Base-by-base conservation (phyloP, 2,797 vertebrate genomes). In the Karalla daura region DNA sequence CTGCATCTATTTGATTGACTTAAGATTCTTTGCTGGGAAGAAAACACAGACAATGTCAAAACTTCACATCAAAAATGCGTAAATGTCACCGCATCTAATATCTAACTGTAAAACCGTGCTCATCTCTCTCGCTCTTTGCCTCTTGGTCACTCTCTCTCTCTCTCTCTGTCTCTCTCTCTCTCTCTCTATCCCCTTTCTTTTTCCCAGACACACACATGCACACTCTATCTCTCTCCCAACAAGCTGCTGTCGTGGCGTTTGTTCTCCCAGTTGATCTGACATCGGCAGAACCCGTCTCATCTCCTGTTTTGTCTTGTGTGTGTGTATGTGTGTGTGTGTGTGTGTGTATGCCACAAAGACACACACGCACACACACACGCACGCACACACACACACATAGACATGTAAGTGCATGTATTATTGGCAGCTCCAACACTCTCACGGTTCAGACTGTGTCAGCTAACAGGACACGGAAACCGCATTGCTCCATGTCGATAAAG, bases 221-320 rank as follows among this genome's bases (percentile, higher is more conserved):
- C 25, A 67, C 32, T 64, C 28, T 67, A 54, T 69, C 62, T 49
- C 63, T 2, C 4, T 56, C n/a, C 44, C 73, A 72, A 70, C 83
- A 89, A 84, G 79, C 82, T 90, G 87, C 90, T 89, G 82, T 66
- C 44, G 54, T 78, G 60, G 88, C 84, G 33, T 78, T 86, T 87
- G 66, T 85, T 86, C 63, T 85, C 90, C 84, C 84, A 70, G 85
- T 80, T 69, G 85, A 84, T 88, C 90, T 91, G 90, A 92, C 88
- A 87, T 80, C 77, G 84, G 88, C 91, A 92, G 80, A 92, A 83
- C 71, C 80, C 60, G 81, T 86, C 80, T 89, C 83, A 80, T 90
- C 73, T 74, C 69, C 45, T 81, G 76, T 85, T 78, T 74, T 80
- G 67, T 89, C 63, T 82, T 7, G 8, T 9, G 15, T 32, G 49